These are phyloP conservation scores for Procavia capensis DNA, from an alignment of 2,113 vertebrate species.

Conservation along the genomic window DNA sequence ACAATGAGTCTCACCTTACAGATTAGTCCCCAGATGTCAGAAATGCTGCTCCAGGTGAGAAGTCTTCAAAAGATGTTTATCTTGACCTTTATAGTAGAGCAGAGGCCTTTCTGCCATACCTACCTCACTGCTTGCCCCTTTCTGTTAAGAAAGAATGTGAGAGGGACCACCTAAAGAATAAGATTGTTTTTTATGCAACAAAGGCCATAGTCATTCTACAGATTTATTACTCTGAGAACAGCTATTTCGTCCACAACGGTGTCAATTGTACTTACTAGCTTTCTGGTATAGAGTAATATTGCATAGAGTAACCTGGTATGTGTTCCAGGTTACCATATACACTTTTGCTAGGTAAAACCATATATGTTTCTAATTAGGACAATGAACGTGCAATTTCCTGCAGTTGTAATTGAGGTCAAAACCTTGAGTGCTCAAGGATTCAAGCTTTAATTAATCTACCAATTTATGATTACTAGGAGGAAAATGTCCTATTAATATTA, in stretches of 20 bases:
- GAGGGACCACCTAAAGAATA: neutral
- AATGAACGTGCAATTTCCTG: conserved; percentile 76
- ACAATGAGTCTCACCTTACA: neutral
- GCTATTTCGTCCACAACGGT: neutral
- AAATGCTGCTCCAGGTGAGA: neutral
- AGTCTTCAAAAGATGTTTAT: neutral
- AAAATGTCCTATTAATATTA: conserved; percentile 56
- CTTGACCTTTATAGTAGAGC: neutral
- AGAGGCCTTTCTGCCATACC: neutral
- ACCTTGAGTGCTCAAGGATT: conserved; percentile 64
- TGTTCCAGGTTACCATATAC: neutral
- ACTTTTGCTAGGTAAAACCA: conserved; percentile 49
- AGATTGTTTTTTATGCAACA: neutral
- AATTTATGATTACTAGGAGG: conserved; percentile 39
- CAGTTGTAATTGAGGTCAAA: conserved; percentile 59
- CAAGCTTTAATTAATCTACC: conserved; percentile 67
- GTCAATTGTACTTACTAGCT: conserved; percentile 43
- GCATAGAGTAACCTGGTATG: neutral
- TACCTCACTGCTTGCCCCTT: neutral
- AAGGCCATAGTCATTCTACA: neutral
- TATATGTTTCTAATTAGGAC: conserved; percentile 57
- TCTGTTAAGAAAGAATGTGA: neutral
- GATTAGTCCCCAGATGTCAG: neutral
- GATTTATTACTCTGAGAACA: neutral
- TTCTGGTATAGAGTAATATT: neutral